These are phyloP conservation scores for Perizoma affinitatum DNA, from an alignment of 2,888 invertebrate genomes.

Conservation along the genomic window DNA sequence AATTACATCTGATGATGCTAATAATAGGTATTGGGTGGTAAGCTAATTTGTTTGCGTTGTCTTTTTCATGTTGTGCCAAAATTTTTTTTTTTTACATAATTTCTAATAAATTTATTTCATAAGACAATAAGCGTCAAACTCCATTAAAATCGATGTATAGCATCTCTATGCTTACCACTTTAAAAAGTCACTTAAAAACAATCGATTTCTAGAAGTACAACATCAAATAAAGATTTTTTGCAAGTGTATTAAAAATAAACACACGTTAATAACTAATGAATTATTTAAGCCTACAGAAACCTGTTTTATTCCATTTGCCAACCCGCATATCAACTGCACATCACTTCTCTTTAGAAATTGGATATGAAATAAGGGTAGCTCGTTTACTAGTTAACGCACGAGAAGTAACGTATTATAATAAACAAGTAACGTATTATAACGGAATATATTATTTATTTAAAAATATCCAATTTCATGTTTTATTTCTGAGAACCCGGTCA, in stretches of 20 bases:
- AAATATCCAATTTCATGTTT: constrained; percentile 38
- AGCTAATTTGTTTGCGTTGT: too few relatives aligned
- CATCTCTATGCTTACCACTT: too few relatives aligned
- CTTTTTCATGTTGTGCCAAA: too few relatives aligned
- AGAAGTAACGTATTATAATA: constrained; percentile 32
- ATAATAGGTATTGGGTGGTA: too few relatives aligned
- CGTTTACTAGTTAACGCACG: constrained; percentile 37
- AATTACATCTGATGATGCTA: too few relatives aligned
- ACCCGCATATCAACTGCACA: constrained; percentile 34
- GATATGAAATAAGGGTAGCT: constrained; percentile 37
- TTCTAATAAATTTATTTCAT: too few relatives aligned
- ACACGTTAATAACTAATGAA: background rate
- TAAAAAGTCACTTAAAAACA: background rate
- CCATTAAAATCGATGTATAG: too few relatives aligned
- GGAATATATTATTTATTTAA: constrained; percentile 38
- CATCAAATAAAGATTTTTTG: background rate
- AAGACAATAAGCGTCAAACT: too few relatives aligned
- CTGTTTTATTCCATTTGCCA: constrained; percentile 35
- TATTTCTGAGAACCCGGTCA: constrained; percentile 31
- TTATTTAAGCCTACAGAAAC: constrained; percentile 1
- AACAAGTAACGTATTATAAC: too few relatives aligned
- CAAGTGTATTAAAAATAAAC: background rate
- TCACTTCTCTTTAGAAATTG: constrained; percentile 39
- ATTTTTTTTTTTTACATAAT: too few relatives aligned
- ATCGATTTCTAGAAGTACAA: background rate